Conservation (phyloP, 2,797 vertebrate species). For the Meriones psammophilus region DNA sequence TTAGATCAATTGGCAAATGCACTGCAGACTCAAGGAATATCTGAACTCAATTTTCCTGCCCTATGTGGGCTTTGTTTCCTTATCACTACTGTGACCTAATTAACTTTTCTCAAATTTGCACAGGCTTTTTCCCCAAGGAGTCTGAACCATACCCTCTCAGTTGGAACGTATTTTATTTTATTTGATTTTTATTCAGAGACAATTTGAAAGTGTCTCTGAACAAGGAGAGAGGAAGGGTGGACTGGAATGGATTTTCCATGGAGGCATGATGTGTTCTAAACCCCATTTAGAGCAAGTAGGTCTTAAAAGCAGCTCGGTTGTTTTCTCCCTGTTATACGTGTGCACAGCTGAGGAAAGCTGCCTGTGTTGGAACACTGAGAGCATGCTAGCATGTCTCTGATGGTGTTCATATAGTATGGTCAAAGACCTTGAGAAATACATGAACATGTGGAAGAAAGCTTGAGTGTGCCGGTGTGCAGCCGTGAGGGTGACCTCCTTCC, state of each 20-base stretch:
- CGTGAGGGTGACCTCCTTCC: background rate
- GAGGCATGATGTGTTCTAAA: background rate
- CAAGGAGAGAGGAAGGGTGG: background rate
- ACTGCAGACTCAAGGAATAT: constrained; percentile 32
- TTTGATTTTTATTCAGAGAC: background rate
- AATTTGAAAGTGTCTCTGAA: background rate
- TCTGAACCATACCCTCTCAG: background rate
- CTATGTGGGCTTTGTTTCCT: constrained; percentile 49
- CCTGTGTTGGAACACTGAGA: background rate
- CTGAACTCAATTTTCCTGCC: constrained; percentile 69
- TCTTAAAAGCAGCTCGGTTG: background rate
- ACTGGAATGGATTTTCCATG: background rate
- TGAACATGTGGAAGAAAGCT: background rate
- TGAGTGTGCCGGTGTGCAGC: background rate
- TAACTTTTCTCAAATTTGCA: constrained; percentile 24
- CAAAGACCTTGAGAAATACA: background rate
- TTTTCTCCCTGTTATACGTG: background rate
- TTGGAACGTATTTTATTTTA: background rate
- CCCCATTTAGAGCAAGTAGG: background rate
- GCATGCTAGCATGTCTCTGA: background rate
- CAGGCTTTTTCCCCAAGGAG: background rate
- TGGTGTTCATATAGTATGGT: background rate
- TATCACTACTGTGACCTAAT: background rate
- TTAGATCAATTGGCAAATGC: constrained; percentile 54
- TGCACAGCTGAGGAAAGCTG: background rate